Evolutionary conservation across 2,888 invertebrate genomes (phyloP).

Genomic region (Dichetophora obliterata): DNA sequence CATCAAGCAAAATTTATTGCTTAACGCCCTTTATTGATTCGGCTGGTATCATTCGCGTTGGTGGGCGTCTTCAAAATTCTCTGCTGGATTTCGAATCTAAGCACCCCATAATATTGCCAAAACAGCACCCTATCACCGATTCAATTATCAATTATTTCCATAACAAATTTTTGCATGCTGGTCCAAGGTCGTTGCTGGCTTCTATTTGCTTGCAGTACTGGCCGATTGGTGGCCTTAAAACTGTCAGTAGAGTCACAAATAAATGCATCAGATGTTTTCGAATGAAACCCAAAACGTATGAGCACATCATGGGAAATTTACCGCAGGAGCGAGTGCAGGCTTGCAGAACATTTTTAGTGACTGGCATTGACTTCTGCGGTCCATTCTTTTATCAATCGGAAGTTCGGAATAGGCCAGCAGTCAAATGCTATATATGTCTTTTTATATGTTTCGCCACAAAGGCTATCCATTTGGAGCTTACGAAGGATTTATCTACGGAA

Average conservation of each 20-base stretch:
- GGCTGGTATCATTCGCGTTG: too few species aligned
- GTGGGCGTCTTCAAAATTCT: too few species aligned
- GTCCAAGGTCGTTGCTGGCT: too few species aligned
- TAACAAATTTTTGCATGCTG: conserved; percentile 34
- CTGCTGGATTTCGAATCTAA: too few species aligned
- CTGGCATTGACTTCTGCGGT: conserved; percentile 35
- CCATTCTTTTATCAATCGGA: conserved; percentile 28
- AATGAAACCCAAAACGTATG: not conserved
- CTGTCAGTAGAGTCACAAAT: conserved; percentile 15
- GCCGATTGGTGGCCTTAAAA: too few species aligned
- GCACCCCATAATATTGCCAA: conserved; percentile 25
- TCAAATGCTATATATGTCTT: conserved; percentile 43
- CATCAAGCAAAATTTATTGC: not conserved
- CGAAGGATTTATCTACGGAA: conserved; percentile 32
- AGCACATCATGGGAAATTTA: conserved; percentile 10
- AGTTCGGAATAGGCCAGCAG: conserved; percentile 19
- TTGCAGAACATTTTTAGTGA: conserved; percentile 24
- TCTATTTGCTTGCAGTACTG: conserved; percentile 26
- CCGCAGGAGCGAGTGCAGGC: conserved; percentile 22
- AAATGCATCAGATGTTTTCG: conserved; percentile 31
- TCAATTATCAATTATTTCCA: conserved; percentile 29
- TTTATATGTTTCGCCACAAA: conserved; percentile 46
- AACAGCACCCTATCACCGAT: too few species aligned
- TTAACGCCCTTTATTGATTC: not conserved
- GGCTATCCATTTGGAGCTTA: conserved; percentile 41